Evolutionary conservation across 1,140 invertebrate species (phyloP).

Genomic region (Babylonia areolata): DNA sequence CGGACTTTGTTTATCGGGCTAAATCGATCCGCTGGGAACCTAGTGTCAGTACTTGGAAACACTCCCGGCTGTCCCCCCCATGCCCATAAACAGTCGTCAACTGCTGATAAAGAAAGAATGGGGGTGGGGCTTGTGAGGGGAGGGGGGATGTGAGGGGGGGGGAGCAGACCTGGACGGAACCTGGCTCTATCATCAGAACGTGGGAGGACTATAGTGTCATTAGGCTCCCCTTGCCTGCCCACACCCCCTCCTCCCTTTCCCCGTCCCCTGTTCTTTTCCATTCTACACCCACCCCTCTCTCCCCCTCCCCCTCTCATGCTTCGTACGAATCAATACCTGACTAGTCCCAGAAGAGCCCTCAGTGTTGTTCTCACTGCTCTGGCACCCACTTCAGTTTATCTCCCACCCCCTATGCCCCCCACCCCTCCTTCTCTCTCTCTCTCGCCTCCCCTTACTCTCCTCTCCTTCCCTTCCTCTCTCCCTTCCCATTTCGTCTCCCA

Average conservation of each 20-base stretch:
- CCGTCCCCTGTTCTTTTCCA: background rate
- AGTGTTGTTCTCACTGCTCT: background rate
- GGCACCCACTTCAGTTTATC: slow-evolving; percentile 10
- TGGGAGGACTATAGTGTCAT: background rate
- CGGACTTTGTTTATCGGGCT: background rate
- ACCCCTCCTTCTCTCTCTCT: background rate
- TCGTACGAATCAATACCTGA: background rate
- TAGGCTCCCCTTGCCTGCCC: background rate
- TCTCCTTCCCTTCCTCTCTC: background rate
- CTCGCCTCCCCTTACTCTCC: background rate
- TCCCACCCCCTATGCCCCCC: background rate
- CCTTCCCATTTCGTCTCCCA: background rate
- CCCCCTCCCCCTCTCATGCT: background rate
- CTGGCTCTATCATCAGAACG: background rate
- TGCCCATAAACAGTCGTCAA: background rate
- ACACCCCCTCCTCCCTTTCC: background rate
- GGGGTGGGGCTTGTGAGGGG: background rate
- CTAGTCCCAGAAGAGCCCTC: background rate
- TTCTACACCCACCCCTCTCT: background rate
- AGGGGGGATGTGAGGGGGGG: too few relatives aligned
- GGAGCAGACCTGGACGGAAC: background rate
- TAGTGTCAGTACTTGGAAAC: background rate
- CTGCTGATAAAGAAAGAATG: background rate
- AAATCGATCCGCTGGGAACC: background rate
- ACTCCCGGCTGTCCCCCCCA: background rate